phyloP scores from a whole-genome alignment of 2,113 vertebrate genomes.

The Illadopsis cleaveri region DNA sequence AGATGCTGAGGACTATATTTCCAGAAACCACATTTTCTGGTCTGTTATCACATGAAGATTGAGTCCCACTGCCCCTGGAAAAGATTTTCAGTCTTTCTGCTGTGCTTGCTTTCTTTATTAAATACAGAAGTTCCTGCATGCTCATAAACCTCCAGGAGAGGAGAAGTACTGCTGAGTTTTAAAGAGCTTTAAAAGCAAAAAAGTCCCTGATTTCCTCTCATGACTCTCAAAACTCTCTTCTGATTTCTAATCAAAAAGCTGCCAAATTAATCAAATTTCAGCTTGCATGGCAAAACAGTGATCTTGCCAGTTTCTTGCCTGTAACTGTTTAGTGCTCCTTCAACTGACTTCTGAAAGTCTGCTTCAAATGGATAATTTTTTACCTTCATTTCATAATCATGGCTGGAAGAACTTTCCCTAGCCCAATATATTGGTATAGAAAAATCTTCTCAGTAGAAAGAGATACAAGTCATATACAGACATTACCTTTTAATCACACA shows the following conservation, averaged over 20 bases:
- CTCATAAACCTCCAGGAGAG: background rate
- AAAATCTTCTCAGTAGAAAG: background rate
- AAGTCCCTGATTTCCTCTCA: conserved; percentile 4
- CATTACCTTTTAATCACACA: background rate
- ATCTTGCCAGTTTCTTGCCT: background rate
- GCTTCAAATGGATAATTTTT: background rate
- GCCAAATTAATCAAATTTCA: background rate
- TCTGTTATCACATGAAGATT: background rate
- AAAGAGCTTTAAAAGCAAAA: background rate
- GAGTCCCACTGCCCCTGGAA: background rate
- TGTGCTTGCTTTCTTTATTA: background rate
- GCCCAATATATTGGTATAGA: background rate
- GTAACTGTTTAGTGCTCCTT: background rate
- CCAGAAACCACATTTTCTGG: background rate
- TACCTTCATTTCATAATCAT: background rate
- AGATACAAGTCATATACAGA: background rate
- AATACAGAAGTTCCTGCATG: background rate
- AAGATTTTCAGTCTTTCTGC: background rate
- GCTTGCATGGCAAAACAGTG: background rate
- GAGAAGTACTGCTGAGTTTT: background rate
- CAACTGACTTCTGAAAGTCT: background rate
- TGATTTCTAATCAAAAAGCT: background rate
- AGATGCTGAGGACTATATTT: background rate
- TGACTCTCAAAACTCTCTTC: background rate
- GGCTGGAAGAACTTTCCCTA: background rate